phyloP scores from a whole-genome alignment of 2,113 vertebrate species.

The Atherinomorus stipes region DNA sequence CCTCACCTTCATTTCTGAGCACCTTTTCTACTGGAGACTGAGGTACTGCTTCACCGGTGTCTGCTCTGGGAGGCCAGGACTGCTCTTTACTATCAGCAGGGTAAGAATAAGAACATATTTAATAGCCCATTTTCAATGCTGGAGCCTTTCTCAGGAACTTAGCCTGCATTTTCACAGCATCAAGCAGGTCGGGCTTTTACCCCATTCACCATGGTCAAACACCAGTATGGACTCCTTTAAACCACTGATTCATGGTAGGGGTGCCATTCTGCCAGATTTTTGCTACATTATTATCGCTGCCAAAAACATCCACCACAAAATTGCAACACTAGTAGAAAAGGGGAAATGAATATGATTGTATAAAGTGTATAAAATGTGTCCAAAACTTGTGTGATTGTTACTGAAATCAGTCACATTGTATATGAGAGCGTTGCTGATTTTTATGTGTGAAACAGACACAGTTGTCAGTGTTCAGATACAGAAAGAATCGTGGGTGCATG shows the following conservation, averaged over 20 bases:
- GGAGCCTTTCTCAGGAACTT: background rate
- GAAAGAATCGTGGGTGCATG: background rate
- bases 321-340: no score
- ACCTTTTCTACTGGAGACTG: constrained; percentile 98
- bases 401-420: background rate
- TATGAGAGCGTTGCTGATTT: background rate
- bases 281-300: no score
- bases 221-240: background rate
- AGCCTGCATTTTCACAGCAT: background rate
- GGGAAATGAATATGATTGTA: background rate
- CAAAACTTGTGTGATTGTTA: background rate
- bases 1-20: constrained; percentile 96
- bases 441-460: constrained; percentile 13
- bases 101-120: constrained; percentile 75
- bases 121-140: background rate
- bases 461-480: constrained; percentile 11
- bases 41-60: constrained; percentile 97
- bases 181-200: background rate
- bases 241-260: constrained; percentile 16
- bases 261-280: no score
- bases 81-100: constrained; percentile 98
- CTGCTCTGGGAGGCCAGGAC: constrained; percentile 90
- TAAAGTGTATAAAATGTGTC: constrained; percentile 1
- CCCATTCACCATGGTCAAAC: no score
- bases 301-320: no score